These are phyloP conservation scores for Hirtodrosophila confusa DNA, from an alignment of 2,888 invertebrate genomes.

Conservation along the genomic window DNA sequence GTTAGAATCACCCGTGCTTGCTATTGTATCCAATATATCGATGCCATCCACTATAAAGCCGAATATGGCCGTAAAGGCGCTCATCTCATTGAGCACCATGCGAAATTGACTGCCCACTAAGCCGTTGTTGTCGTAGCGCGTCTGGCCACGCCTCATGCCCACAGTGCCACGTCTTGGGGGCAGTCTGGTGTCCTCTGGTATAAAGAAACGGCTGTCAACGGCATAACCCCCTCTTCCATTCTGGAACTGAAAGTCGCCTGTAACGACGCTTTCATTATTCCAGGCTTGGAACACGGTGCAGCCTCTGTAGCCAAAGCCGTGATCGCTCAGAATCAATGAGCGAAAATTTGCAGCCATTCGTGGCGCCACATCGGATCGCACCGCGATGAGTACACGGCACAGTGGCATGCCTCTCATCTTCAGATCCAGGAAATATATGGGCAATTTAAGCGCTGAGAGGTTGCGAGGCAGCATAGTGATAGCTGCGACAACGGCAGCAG, in stretches of 20 bases:
- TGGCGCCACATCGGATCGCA: conserved; percentile 91
- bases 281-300: conserved; percentile 93
- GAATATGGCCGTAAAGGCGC: conserved; percentile 9
- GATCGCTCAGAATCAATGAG: conserved; percentile 76
- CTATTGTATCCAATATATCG: conserved; percentile 3
- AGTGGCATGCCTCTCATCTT: conserved; percentile 87
- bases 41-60: conserved; percentile 12
- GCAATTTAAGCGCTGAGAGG: not conserved
- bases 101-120: conserved; percentile 23
- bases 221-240: conserved; percentile 92
- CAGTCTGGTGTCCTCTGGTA: conserved; percentile 91
- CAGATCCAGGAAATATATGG: conserved; percentile 13
- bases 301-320: conserved; percentile 91
- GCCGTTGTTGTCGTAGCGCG: not conserved
- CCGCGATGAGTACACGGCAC: conserved; percentile 91
- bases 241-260: conserved; percentile 92
- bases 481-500: not conserved
- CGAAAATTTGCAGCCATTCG: conserved; percentile 90
- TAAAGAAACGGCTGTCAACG: conserved; percentile 90
- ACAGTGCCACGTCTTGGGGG: conserved; percentile 91
- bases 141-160: conserved; percentile 10
- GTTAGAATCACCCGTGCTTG: not conserved
- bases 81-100: not conserved
- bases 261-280: conserved; percentile 92
- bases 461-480: not conserved